Evolutionary conservation across 2,113 vertebrate genomes (phyloP).

Genomic region (Catagonus wagneri): DNA sequence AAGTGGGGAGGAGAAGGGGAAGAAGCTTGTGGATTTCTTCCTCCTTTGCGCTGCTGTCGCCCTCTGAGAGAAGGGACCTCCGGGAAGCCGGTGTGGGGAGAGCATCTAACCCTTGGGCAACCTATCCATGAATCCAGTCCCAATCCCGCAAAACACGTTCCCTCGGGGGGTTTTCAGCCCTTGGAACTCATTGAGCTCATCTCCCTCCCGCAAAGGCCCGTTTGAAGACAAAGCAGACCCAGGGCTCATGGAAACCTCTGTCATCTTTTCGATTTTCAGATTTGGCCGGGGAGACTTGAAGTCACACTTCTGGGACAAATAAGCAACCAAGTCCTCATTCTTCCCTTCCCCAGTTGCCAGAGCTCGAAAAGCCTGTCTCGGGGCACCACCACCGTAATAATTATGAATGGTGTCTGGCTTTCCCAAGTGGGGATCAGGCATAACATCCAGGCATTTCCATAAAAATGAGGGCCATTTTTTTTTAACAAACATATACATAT

Average conservation of each 20-base stretch:
- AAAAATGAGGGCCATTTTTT: conserved; percentile 52
- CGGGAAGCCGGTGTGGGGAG: not conserved
- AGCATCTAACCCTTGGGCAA: not conserved
- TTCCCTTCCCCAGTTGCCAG: not conserved
- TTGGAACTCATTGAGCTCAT: not conserved
- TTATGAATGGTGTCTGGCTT: conserved; percentile 39
- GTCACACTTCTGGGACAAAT: not conserved
- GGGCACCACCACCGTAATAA: not conserved
- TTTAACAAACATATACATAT: conserved; percentile 39
- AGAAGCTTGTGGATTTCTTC: not conserved
- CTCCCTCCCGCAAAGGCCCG: not conserved
- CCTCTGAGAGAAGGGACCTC: not conserved
- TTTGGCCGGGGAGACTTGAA: not conserved
- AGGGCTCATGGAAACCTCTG: not conserved
- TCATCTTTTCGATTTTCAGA: not conserved
- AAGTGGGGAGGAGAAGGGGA: accelerated
- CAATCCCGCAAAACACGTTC: not conserved
- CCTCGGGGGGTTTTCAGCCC: not conserved
- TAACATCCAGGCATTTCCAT: conserved; percentile 40
- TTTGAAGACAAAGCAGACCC: not conserved
- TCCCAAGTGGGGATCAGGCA: not conserved
- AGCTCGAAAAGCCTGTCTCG: not conserved
- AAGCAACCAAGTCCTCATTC: not conserved
- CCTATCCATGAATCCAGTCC: not conserved
- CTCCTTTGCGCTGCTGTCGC: not conserved